A percentile compares a stretch with the other conserved stretches of the same genome.
These are phyloP conservation scores for Momotus momota DNA, from an alignment of 2,797 vertebrate genomes.

Conservation along the genomic window DNA sequence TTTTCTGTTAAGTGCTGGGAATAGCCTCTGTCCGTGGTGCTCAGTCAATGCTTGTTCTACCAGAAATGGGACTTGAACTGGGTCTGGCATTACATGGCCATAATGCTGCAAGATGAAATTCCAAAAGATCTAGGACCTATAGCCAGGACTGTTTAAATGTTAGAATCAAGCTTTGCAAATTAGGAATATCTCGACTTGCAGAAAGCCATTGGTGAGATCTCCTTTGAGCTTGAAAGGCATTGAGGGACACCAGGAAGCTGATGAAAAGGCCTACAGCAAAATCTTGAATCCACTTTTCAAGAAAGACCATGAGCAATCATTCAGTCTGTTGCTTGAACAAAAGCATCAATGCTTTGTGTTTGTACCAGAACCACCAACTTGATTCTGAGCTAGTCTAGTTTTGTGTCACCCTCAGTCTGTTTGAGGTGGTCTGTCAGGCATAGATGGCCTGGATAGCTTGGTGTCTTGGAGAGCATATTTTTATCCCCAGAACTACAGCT, in stretches of 20 bases:
- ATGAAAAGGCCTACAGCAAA: not conserved
- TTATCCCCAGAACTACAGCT: not conserved
- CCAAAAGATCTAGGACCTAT: not conserved
- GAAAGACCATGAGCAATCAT: not conserved
- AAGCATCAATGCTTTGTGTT: not conserved
- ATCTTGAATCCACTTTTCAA: not conserved
- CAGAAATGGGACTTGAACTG: not conserved
- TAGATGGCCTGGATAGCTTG: not conserved
- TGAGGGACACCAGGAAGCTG: not conserved
- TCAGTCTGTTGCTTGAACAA: not conserved
- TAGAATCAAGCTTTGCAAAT: not conserved
- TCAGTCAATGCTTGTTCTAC: not conserved
- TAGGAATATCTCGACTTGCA: not conserved
- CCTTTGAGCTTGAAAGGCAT: not conserved
- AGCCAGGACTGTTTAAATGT: not conserved
- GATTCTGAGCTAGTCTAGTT: not conserved
- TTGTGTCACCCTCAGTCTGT: not conserved
- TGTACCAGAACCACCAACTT: not conserved
- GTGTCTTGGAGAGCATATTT: not conserved
- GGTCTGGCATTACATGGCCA: not conserved
- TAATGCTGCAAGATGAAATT: not conserved
- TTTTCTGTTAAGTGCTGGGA: not conserved
- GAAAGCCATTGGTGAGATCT: not conserved
- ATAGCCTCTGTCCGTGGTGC: conserved; percentile 59
- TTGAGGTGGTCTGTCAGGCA: not conserved